Evolutionary conservation across 2,888 invertebrate species (phyloP), one percentile per base, ranked within the genome.

Genomic region (Torymus aiolomorphi): DNA sequence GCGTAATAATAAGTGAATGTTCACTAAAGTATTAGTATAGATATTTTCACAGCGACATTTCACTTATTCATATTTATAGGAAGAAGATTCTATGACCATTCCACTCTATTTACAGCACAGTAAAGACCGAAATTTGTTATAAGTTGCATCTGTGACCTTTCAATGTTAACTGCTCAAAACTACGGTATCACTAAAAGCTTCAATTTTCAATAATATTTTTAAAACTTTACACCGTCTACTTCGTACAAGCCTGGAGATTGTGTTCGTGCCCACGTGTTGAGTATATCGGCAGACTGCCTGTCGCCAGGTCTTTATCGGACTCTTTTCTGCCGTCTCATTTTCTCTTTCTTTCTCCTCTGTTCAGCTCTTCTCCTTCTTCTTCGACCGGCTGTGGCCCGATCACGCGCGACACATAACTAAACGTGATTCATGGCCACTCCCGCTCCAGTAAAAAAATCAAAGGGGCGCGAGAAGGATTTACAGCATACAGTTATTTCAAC

Each of bases 261-360:
- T 78, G 80, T 78, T 80, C 62, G 56, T 18, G 24, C 12, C 24
- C 54, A 62, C 67, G 52, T 59, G 61, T 51, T n/a, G 63, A 75
- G 42, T 81, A 81, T 85, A 85, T 86, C 85, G 84, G 86, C 86
- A 88, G 88, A 88, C 88, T 76, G 88, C 88, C 84, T 88, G 88
- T 87, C 88, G 88, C 88, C 86, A 75, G 79, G 81, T 83, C 84
- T 87, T 88, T 87, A 87, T 88, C 87, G 82, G 61, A 18, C 31
- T 78, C 52, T 59, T 67, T 86, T 83, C 84, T 85, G 82, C 83
- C 80, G 10, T 18, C 54, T 69, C 63, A 69, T 16, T 56, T 31
- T 59, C 76, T 74, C 79, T 80, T 67, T 56, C 71, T 78, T 81
- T 77, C 80, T 76, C 8, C 77, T 81, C 82, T 42, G 56, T 52